These are phyloP conservation scores for Eupithecia subumbrata DNA, from an alignment of 2,888 invertebrate genomes.

Conservation along the genomic window DNA sequence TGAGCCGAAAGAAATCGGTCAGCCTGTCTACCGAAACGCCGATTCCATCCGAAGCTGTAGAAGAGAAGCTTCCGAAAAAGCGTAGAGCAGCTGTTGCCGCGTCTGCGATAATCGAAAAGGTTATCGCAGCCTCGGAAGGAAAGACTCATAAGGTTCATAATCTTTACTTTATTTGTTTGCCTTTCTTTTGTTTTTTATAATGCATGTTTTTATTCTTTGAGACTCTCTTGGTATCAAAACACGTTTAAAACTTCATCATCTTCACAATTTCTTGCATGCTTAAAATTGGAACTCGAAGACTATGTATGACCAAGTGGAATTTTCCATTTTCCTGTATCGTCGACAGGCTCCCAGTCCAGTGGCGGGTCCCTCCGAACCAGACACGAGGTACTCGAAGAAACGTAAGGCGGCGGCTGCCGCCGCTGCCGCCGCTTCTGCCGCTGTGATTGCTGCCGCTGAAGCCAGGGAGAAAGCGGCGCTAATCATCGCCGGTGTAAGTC, in stretches of 20 bases:
- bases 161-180: background rate
- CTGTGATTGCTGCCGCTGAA: constrained; percentile 18
- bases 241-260: background rate
- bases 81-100: constrained; percentile 64
- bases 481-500: constrained; percentile 31
- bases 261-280: background rate
- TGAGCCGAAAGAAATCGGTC: constrained; percentile 14
- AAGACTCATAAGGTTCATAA: constrained; percentile 24
- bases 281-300: background rate
- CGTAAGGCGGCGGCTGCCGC: constrained; percentile 27
- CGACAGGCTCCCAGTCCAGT: constrained; percentile 20
- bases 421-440: constrained; percentile 9
- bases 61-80: constrained; percentile 73
- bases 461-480: constrained; percentile 21
- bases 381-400: constrained; percentile 26
- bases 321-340: constrained; percentile 19
- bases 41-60: constrained; percentile 9
- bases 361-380: constrained; percentile 12
- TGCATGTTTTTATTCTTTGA: background rate
- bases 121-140: constrained; percentile 28
- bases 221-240: background rate
- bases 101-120: constrained; percentile 59
- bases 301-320: background rate
- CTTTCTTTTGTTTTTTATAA: background rate
- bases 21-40: background rate